These are phyloP conservation scores for Opisthograptis luteolata DNA, from an alignment of 2,888 invertebrate genomes.

Conservation along the genomic window DNA sequence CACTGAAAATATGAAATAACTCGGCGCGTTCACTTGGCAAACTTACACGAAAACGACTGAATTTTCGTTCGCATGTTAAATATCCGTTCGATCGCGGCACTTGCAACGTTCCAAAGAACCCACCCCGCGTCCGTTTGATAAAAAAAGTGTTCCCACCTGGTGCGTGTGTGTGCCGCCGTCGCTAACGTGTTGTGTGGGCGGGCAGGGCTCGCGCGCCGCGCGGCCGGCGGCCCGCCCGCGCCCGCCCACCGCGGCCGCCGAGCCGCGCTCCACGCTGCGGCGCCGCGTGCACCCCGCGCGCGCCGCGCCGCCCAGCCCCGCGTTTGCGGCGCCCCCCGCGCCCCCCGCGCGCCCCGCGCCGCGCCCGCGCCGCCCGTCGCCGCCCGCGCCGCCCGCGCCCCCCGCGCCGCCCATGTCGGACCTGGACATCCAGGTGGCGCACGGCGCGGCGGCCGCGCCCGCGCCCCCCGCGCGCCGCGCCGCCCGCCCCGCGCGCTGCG, in stretches of 20 bases:
- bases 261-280: conserved; percentile 32
- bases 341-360: conserved; percentile 34
- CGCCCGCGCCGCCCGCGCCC: conserved; percentile 44
- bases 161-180: conserved; percentile 17
- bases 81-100: too few species aligned
- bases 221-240: conserved; percentile 36
- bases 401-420: conserved; percentile 45
- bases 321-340: conserved; percentile 33
- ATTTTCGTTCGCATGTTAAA: too few species aligned
- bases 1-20: neutral
- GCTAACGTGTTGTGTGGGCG: conserved; percentile 39
- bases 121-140: neutral
- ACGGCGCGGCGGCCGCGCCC: conserved; percentile 39
- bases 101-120: too few species aligned
- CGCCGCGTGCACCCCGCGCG: conserved; percentile 43
- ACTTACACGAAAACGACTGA: neutral
- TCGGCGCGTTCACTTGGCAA: neutral
- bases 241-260: conserved; percentile 29
- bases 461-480: conserved; percentile 39
- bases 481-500: conserved; percentile 50
- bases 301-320: conserved; percentile 28
- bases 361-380: conserved; percentile 30
- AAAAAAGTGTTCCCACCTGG: neutral
- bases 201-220: conserved; percentile 26
- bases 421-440: conserved; percentile 56